Evolutionary conservation across 1,140 invertebrate genomes (phyloP), one percentile per base, ranked within the genome.

Genomic region (Oryzaephilus surinamensis): DNA sequence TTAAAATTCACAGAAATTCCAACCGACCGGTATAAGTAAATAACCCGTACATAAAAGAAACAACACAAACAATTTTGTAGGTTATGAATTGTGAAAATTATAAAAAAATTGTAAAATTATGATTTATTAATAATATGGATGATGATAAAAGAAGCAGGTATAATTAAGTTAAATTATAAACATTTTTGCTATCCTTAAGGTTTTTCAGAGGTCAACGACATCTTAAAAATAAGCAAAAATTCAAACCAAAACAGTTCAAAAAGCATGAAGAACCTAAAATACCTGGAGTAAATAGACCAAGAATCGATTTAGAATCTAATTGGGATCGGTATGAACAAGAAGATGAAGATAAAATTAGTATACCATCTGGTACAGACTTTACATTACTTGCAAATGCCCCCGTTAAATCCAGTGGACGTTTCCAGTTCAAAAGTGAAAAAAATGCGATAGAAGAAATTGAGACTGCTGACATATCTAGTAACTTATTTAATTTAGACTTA

Each of bases 401-500:
- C n/a, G 43, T 54, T 30, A 38, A 45, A 10, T 27, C 33, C n/a
- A 52, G 51, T 10, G 46, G 45, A 24, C 47, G 54, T 40, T 55
- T 55, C 31, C 50, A 55, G 28, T 50, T 50, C 37, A 53, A 53
- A 38, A 39, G 30, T 32, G 50, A 52, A 31, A 43, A 34, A 27
- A 29, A 29, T 35, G 37, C 42, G 21, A 11, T 27, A 8, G 4
- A 23, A n/a, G 34, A 43, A 14, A 35, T 36, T 13, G 33, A 45
- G 31, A 27, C 37, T 8, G 12, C 16, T 16, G 16, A 31, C 3
- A 37, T 28, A n/a, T 13, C 26, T 17, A 24, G 32, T 20, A 26
- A 41, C 43, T 41, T 54, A 32, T 55, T 57, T 27, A 34, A 42
- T 24, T 47, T 57, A 32, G 49, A 57, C 42, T 27, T 57, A 21